Percentiles rank a stretch among this genome's conserved stretches.
Evolutionary conservation across 2,797 vertebrate species (phyloP).

Genomic region (Emydoidea blandingii): DNA sequence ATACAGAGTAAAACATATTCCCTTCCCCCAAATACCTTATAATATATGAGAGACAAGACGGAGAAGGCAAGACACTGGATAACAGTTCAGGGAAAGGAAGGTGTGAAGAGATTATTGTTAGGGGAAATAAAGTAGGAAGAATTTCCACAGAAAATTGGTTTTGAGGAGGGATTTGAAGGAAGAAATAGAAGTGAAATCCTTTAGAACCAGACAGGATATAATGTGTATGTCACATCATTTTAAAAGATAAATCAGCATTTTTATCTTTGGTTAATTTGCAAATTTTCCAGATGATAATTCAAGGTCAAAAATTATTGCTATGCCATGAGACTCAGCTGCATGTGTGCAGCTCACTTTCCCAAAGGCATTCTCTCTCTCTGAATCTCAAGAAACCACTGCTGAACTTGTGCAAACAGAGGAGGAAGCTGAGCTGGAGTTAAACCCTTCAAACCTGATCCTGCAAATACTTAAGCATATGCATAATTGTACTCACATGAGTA

Average conservation of each 20-base stretch:
- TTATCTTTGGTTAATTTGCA: neutral
- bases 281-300: neutral
- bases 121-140: rapidly evolving
- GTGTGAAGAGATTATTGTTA: neutral
- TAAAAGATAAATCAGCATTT: neutral
- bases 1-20: neutral
- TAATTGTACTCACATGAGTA: neutral
- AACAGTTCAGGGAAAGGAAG: neutral
- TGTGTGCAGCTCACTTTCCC: too few species aligned
- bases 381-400: neutral
- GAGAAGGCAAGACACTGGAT: too few species aligned
- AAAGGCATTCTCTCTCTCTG: neutral
- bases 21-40: neutral
- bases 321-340: neutral
- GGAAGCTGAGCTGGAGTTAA: neutral
- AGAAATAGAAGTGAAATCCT: neutral
- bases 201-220: neutral
- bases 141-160: neutral
- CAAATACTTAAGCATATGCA: neutral
- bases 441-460: neutral
- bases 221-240: neutral
- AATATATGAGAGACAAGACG: neutral
- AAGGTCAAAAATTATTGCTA: neutral
- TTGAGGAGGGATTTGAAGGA: neutral
- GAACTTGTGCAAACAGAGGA: neutral